Base-by-base conservation (phyloP, 2,888 invertebrate genomes). In the Acholoe squamosa region DNA sequence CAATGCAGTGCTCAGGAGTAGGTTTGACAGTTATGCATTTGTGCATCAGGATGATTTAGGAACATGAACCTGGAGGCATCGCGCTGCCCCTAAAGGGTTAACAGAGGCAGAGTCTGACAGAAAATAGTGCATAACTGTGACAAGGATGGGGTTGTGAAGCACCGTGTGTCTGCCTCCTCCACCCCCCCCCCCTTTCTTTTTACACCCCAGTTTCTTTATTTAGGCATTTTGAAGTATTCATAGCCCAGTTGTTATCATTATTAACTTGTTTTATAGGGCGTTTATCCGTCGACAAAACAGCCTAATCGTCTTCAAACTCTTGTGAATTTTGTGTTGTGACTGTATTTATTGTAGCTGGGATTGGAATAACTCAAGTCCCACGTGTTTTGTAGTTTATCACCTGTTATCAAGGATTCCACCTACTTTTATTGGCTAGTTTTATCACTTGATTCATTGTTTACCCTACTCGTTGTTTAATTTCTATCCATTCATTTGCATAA, bases 171-270 rank as follows among this genome's bases (percentile, higher is more conserved):
- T 61, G 61, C 61, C n/a, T 61, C 61, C 61, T 19, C n/a, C 61
- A 3, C 3, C 61, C 61, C 19, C 7, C 7, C 61, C 61, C 19
- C n/a, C n/a, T n/a, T n/a, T n/a, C n/a, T n/a, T 61, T 61, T 61
- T 61, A 61, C 19, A n/a, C 43, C 10, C 19, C 76, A 25, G 28
- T 76, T 80, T 80, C 80, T 34, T 80, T 34, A 80, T 33, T 80
- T 33, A 80, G 80, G 43, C 43, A 34, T 10, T 80, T 43, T 33
- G 80, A 80, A 80, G 43, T 80, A 80, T 80, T 80, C 43, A 34
- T 80, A 80, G 80, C 80, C 33, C 80, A 33, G 80, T 80, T 80
- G 33, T 80, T 80, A 80, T 43, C 43, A 80, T 14, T 80, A 33
- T 31, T 80, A 33, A 43, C 43, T 33, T 33, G 80, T 80, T 80